Percentiles rank a stretch among this genome's conserved stretches.
phyloP scores from a whole-genome alignment of 2,797 vertebrate species.

The Choloepus didactylus region DNA sequence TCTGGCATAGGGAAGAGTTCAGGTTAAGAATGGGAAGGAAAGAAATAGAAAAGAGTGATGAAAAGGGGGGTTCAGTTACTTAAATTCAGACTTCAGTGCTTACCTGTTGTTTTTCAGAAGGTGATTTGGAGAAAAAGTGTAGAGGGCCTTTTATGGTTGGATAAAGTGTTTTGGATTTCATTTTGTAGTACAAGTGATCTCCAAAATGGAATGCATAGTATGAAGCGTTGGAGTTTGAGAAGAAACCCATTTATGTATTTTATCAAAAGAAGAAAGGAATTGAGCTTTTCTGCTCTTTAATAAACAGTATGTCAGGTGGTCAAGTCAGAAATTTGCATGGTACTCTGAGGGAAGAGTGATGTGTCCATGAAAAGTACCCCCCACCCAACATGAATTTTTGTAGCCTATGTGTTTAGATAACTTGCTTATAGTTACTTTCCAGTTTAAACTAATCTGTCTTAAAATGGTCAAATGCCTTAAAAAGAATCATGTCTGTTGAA shows the following conservation, averaged over 20 bases:
- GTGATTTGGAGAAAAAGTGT: not conserved
- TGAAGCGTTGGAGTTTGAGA: conserved; percentile 20
- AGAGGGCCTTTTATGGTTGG: not conserved
- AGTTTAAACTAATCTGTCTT: not conserved
- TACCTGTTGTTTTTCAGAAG: conserved; percentile 30
- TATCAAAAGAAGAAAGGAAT: conserved; percentile 27
- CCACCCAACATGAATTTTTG: not conserved
- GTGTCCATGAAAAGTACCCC: conserved; percentile 20
- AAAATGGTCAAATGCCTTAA: not conserved
- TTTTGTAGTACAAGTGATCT: conserved; percentile 22
- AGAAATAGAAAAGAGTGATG: conserved; percentile 25
- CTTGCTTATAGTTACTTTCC: conserved; percentile 33
- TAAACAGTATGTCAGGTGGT: not conserved
- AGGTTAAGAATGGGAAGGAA: conserved; percentile 14
- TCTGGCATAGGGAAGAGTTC: not conserved
- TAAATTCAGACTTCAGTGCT: conserved; percentile 38
- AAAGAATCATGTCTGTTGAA: not conserved
- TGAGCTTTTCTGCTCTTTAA: conserved; percentile 49
- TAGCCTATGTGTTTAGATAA: not conserved
- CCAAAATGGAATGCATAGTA: not conserved
- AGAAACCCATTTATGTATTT: not conserved
- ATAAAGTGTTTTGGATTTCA: conserved; percentile 19
- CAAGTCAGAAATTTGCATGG: not conserved
- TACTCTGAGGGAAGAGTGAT: conserved; percentile 10
- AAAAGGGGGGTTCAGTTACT: not conserved